Base-by-base conservation (phyloP, 2,113 vertebrate species). In the Todiramphus chloris region DNA sequence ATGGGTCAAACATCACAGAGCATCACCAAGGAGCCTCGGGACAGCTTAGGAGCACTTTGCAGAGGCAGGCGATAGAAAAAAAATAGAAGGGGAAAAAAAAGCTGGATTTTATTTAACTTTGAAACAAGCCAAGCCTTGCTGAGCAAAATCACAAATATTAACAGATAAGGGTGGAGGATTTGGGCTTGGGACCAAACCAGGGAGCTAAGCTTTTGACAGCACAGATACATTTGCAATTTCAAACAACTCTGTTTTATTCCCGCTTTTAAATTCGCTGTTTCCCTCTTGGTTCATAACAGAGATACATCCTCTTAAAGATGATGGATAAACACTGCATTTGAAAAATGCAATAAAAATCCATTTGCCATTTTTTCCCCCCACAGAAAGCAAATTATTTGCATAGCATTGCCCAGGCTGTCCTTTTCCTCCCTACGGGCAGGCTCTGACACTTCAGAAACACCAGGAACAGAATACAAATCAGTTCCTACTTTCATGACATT, bases 361-460 rank as follows among this genome's bases (percentile, higher is more conserved):
- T 86, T 95, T 83, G 41, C 39, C n/a, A 39, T 11, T 3, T 4
- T 16, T 15, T 17, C 5, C 21, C 14, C 23, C 19, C 11, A 4
- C 46, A 37, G 50, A 46, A 66, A 77, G 5, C 25, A 21, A 78
- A 72, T 7, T 16, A 72, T 64, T 89, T 89, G 39, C 83, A 87
- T 3, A 87, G 69, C 2, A 8, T 50, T 67, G n/a, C 44, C 62
- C 77, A 87, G 66, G 39, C 50, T 0, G 0, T 21, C 31, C 41
- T 64, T 83, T 93, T 83, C 73, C 37, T 94, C 84, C 78, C 90
- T 85, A 60, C 3, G 2, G 74, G 76, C 89, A 77, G 56, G 23
- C 37, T 95, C 89, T 72, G 70, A 74, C 27, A 13, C 89, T 72
- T 72, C 60, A 88, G 58, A 91, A 89, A 21, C 53, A 75, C 77